Conservation (phyloP, 2,888 invertebrate species). For the Chalcis sispes region DNA sequence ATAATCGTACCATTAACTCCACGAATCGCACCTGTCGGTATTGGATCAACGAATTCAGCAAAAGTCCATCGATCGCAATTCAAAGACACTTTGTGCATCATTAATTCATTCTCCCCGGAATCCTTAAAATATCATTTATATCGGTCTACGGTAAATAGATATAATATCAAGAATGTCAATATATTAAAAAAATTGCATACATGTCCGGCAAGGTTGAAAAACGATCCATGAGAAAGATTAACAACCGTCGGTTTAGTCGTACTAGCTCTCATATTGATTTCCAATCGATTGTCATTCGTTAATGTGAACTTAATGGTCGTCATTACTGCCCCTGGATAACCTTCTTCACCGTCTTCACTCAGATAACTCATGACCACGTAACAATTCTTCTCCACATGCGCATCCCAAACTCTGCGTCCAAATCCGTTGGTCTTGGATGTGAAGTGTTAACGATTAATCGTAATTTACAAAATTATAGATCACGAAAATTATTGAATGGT, state of each 20-base stretch:
- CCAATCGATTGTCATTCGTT: constrained; percentile 77
- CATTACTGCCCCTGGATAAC: constrained; percentile 79
- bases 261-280: constrained; percentile 78
- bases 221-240: constrained; percentile 80
- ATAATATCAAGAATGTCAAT: too few relatives aligned
- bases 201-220: constrained; percentile 81
- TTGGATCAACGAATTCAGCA: constrained; percentile 80
- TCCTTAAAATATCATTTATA: constrained; percentile 74
- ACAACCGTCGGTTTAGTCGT: constrained; percentile 79
- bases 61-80: constrained; percentile 87
- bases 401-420: constrained; percentile 76
- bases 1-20: constrained; percentile 84
- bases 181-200: too few relatives aligned
- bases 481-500: too few relatives aligned
- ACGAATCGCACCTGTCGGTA: constrained; percentile 84
- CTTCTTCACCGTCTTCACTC: constrained; percentile 79
- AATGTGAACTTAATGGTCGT: constrained; percentile 77
- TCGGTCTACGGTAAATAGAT: neutral
- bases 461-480: too few relatives aligned
- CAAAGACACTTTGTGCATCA: constrained; percentile 83
- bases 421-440: constrained; percentile 64
- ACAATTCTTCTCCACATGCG: constrained; percentile 73
- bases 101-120: constrained; percentile 80
- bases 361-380: constrained; percentile 75
- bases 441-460: too few relatives aligned